Evolutionary conservation across 2,888 invertebrate genomes (phyloP).

Genomic region (Mesorhabditis spiculigera): DNA sequence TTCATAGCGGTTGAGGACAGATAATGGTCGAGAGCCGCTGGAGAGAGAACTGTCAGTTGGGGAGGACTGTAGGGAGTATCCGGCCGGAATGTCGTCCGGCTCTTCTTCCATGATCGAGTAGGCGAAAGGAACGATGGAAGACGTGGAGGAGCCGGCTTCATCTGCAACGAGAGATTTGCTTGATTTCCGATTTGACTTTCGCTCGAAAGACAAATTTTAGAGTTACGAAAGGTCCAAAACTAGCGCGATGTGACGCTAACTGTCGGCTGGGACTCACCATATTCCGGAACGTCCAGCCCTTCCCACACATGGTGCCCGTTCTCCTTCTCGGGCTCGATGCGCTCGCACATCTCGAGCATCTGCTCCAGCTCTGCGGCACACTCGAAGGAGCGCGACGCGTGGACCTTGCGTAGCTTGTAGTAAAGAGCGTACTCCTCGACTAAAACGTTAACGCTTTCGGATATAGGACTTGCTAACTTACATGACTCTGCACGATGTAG

Average conservation of each 20-base stretch:
- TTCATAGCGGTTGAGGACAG: conserved; percentile 4
- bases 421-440: neutral
- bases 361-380: conserved; percentile 22
- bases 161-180: no score
- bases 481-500: neutral
- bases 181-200: no score
- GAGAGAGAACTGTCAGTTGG: neutral
- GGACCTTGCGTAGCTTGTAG: conserved; percentile 11
- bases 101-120: neutral
- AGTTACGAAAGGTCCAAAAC: no score
- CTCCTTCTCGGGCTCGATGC: neutral
- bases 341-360: conserved; percentile 1
- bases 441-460: neutral
- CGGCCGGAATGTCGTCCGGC: neutral
- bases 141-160: neutral
- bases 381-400: conserved; percentile 26
- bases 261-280: neutral
- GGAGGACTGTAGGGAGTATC: neutral
- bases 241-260: no score
- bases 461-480: neutral
- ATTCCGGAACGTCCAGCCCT: neutral
- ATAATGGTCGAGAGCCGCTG: conserved; percentile 1
- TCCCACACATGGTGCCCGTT: neutral
- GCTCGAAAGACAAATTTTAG: no score
- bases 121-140: neutral